Percentiles rank a stretch among this genome's conserved stretches.
Conservation (phyloP, 53 echinoderm and acorn worm genomes). For the Antedon mediterranea region DNA sequence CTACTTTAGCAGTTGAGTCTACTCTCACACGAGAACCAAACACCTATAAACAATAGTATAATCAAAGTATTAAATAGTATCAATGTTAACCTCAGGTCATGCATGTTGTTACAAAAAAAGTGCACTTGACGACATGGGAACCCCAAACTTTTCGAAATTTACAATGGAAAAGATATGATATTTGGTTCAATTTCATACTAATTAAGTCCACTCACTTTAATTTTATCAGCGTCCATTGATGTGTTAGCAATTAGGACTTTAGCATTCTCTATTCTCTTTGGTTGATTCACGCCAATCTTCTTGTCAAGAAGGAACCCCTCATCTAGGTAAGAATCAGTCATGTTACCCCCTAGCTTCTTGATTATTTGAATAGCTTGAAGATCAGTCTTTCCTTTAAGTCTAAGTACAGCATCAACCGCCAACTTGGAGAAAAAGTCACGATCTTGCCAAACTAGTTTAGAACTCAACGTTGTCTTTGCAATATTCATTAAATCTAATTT, state of each 20-base stretch:
- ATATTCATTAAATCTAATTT: constrained; percentile 75
- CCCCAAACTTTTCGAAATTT: too few species aligned
- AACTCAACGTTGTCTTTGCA: constrained; percentile 86
- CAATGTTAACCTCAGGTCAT: too few species aligned
- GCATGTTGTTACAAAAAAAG: too few species aligned
- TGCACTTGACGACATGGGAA: too few species aligned
- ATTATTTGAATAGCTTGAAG: constrained; percentile 88
- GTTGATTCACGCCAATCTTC: constrained; percentile 79
- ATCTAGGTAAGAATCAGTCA: constrained; percentile 76
- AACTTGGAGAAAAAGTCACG: constrained; percentile 69
- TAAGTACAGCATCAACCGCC: constrained; percentile 73
- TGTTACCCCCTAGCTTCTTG: constrained; percentile 89
- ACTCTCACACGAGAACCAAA: constrained; percentile 86
- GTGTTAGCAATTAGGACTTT: constrained; percentile 80
- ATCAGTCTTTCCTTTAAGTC: constrained; percentile 82
- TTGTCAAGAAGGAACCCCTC: constrained; percentile 84
- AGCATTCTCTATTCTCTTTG: constrained; percentile 90
- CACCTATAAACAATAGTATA: constrained; percentile 27
- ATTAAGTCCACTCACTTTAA: constrained; percentile 46
- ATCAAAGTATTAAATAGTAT: not conserved
- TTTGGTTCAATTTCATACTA: too few species aligned
- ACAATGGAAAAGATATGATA: too few species aligned
- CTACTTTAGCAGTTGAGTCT: constrained; percentile 75
- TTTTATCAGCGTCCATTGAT: constrained; percentile 91
- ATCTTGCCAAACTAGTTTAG: constrained; percentile 79